Evolutionary conservation across 2,888 invertebrate species (phyloP), one percentile per base, ranked within the genome.

Genomic region (Odontocerum albicorne): DNA sequence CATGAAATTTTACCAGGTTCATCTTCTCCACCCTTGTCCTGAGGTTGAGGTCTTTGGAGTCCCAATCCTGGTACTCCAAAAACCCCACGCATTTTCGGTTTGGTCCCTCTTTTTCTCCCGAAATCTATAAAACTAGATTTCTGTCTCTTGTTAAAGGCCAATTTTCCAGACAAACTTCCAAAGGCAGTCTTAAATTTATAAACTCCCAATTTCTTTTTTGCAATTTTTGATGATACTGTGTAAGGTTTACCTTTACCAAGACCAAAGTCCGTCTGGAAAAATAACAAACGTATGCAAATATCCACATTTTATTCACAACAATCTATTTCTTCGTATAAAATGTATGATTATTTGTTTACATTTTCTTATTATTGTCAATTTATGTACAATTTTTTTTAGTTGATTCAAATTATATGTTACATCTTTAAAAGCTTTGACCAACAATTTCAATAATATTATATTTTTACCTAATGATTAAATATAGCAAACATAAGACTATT

Each of bases 41-140:
- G 83, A 1, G 82, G 78, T 56, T 81, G 81, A 0, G 85, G 85
- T 47, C 84, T 72, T 65, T 89, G 89, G 52, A 90, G 71, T 3
- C 89, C 89, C 16, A 90, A 74, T 4, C 89, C 90, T 0, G 90
- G 90, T 4, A 87, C 87, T 12, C 90, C 90, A 68, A 90, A 90
- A 36, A 90, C 83, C 3, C 90, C 91, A 44, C 92, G 76, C 85
- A 93, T 90, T 74, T 93, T 95, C 10, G 92, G 86, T 69, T 95
- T 95, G 1, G 90, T 85, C 4, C 90, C 92, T 57, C 94, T 80
- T 68, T 93, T 92, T 59, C 92, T 75, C 21, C 89, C 87, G 67
- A 91, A 87, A 63, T 92, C 89, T 27, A 77, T 62, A 21, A 59
- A 60, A 16, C 83, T 82, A 40, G 89, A 76, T 43, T 87, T 77